Evolutionary conservation across 2,888 invertebrate species (phyloP).

Genomic region (Campoletis raptor): DNA sequence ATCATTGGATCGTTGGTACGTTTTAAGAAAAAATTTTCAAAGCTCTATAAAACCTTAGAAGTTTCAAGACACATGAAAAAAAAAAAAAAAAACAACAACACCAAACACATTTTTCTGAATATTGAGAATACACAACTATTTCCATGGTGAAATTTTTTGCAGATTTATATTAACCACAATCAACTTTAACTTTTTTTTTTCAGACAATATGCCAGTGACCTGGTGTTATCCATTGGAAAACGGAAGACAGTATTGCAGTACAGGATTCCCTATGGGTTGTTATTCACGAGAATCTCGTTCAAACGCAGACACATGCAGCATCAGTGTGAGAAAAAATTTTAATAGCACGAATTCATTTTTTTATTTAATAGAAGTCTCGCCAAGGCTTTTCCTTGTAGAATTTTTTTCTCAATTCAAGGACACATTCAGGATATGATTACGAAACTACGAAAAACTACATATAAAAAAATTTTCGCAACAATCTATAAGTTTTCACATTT

Average conservation of each 20-base stretch:
- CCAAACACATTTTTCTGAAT: background rate
- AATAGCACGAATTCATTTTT: background rate
- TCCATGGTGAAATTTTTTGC: background rate
- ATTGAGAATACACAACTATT: background rate
- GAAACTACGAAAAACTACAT: too few relatives aligned
- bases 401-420: too few relatives aligned
- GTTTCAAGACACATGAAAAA: background rate
- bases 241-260: conserved; percentile 93
- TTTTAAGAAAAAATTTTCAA: background rate
- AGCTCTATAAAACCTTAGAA: background rate
- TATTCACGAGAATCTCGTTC: conserved; percentile 87
- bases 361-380: background rate
- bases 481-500: too few relatives aligned
- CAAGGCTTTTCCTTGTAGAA: too few relatives aligned
- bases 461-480: too few relatives aligned
- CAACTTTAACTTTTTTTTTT: background rate
- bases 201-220: conserved; percentile 99
- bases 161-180: background rate
- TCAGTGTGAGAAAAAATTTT: conserved; percentile 74
- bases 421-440: too few relatives aligned
- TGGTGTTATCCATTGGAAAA: conserved; percentile 95
- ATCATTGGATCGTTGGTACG: conserved; percentile 96
- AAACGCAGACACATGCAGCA: conserved; percentile 78
- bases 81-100: background rate
- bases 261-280: conserved; percentile 99